A percentile compares a stretch with the other conserved stretches of the same genome.
Conservation (phyloP, 2,888 invertebrate species). For the Hirtodrosophila trivittata region DNA sequence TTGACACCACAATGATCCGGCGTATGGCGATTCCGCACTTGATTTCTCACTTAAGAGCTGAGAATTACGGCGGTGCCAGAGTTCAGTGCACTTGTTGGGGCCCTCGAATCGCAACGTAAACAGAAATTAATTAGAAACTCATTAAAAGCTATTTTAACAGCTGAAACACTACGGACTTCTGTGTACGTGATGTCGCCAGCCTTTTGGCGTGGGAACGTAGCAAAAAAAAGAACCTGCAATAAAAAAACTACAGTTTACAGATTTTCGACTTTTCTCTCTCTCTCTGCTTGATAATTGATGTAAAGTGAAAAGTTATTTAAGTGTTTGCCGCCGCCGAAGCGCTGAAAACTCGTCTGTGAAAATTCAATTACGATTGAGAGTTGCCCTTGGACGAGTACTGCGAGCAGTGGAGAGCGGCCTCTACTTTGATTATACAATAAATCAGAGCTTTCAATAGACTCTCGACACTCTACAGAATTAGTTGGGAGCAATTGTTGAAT, state of each 20-base stretch:
- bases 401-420: background rate
- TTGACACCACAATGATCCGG: slow-evolving; percentile 57
- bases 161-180: slow-evolving; percentile 22
- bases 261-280: slow-evolving; percentile 28
- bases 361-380: slow-evolving; percentile 53
- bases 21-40: slow-evolving; percentile 31
- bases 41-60: slow-evolving; percentile 58
- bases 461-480: slow-evolving; percentile 13
- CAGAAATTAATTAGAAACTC: slow-evolving; percentile 73
- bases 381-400: background rate
- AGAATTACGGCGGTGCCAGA: slow-evolving; percentile 24
- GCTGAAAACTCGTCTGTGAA: slow-evolving; percentile 28
- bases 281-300: slow-evolving; percentile 42
- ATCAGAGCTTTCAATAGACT: slow-evolving; percentile 39
- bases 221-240: slow-evolving; percentile 3
- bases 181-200: slow-evolving; percentile 49
- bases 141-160: slow-evolving; percentile 53
- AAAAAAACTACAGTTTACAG: slow-evolving; percentile 10
- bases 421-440: slow-evolving; percentile 40
- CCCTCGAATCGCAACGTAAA: slow-evolving; percentile 27
- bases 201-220: slow-evolving; percentile 58
- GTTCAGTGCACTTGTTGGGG: slow-evolving; percentile 65
- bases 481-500: slow-evolving; percentile 14
- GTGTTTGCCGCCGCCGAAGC: slow-evolving; percentile 14
- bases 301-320: slow-evolving; percentile 45